phyloP scores from a whole-genome alignment of 2,888 invertebrate genomes.

The Leptopilina syphax region DNA sequence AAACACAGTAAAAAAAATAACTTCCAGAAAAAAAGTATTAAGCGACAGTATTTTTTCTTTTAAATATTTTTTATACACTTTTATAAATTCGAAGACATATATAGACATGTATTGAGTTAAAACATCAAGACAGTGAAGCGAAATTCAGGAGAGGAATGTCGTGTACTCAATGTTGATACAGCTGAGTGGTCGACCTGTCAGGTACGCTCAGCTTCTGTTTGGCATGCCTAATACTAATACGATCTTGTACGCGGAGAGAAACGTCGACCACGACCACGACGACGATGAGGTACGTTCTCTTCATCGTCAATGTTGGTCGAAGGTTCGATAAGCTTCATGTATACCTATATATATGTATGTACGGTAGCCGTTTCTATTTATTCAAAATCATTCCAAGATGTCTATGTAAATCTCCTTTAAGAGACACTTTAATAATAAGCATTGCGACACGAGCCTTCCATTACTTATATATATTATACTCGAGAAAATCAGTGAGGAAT shows the following conservation, averaged over 20 bases:
- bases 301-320: constrained; percentile 43
- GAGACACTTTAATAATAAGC: constrained; percentile 30
- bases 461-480: constrained; percentile 7
- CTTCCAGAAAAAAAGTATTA: too few species aligned
- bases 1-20: too few species aligned
- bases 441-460: constrained; percentile 37
- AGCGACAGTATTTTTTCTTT: background rate
- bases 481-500: too few species aligned
- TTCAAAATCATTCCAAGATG: constrained; percentile 45
- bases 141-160: constrained; percentile 73
- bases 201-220: constrained; percentile 75
- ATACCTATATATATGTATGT: background rate
- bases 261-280: too few species aligned
- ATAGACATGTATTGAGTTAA: constrained; percentile 16
- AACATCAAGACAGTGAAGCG: constrained; percentile 19
- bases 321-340: constrained; percentile 44
- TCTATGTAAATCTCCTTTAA: constrained; percentile 32
- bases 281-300: constrained; percentile 39
- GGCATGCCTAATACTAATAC: constrained; percentile 67
- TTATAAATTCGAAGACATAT: background rate
- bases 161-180: constrained; percentile 76
- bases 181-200: constrained; percentile 75
- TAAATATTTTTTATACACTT: constrained; percentile 4
- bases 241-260: constrained; percentile 44
- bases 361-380: constrained; percentile 53